Evolutionary conservation across 2,113 vertebrate genomes (phyloP), one percentile per base, ranked within the genome.

Genomic region (Macheiramphus alcinus): DNA sequence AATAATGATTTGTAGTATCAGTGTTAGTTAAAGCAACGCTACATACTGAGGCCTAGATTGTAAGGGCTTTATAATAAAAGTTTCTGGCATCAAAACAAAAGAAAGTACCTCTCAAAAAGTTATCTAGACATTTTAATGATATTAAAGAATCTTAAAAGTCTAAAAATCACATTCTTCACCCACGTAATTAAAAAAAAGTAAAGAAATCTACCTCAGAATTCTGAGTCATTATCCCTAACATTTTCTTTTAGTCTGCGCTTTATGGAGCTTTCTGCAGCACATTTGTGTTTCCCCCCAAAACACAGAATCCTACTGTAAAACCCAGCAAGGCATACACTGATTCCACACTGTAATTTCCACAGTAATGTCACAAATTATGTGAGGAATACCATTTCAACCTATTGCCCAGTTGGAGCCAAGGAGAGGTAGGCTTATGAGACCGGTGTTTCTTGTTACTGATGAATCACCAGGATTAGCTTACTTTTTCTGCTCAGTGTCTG

Each of bases 41-140:
- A 19, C 0, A 0, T 26, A 19, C 6, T 56, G 32, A 59, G 21
- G 18, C 4, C 43, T 36, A 48, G 20, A 48, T n/a, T 76, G 13
- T 22, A 56, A 56, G 13, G 8, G 3, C 5, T 21, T 74, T 86
- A 53, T 13, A 58, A 36, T 48, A 38, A 74, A 38, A 13, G 8
- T 31, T 87, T 75, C 29, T 82, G 31, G 6, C 15, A 67, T 32
- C 13, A 76, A 75, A 78, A 82, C 4, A 40, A 32, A 75, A 40
- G 7, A n/a, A 70, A 29, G 11, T 10, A 72, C 3, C 6, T 72
- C 75, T 75, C 34, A 65, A 67, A 65, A 53, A 95, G 50, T 13
- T n/a, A 59, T 7, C 11, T 40, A 32, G 23, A 80, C 8, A 21
- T 72, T 75, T 58, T 40, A 62, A 47, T 34, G 23, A 8, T 29